Conservation (phyloP, 2,888 invertebrate genomes). For the Cephus sareptanus region DNA sequence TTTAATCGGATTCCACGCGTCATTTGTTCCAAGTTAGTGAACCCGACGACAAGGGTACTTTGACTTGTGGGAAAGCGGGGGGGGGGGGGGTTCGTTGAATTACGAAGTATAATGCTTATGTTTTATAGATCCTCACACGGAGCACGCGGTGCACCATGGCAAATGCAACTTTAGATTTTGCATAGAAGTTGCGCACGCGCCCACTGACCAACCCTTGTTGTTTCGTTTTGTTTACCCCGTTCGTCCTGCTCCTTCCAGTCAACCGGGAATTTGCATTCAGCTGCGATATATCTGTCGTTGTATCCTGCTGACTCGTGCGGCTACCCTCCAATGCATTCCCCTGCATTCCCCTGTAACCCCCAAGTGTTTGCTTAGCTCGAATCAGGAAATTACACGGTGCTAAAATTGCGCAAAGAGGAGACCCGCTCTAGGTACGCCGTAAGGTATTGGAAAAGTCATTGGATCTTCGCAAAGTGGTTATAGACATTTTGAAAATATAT, state of each 20-base stretch:
- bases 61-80: slow-evolving; percentile 13
- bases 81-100: slow-evolving; percentile 29
- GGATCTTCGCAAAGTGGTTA: not conserved
- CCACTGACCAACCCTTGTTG: slow-evolving; percentile 17
- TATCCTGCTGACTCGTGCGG: not conserved
- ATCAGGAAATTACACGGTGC: not conserved
- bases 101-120: slow-evolving; percentile 56
- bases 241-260: slow-evolving; percentile 10
- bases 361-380: not conserved
- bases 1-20: slow-evolving; percentile 35
- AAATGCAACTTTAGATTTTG: slow-evolving; percentile 18
- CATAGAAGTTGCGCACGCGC: slow-evolving; percentile 17
- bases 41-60: not conserved
- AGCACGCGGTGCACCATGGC: slow-evolving; percentile 8
- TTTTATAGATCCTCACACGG: slow-evolving; percentile 43
- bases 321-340: not conserved
- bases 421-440: not conserved
- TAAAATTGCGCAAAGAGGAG: not conserved
- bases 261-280: slow-evolving; percentile 14
- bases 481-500: not conserved
- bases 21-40: slow-evolving; percentile 38
- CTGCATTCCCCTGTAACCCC: not conserved
- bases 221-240: slow-evolving; percentile 13
- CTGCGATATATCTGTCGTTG: not conserved
- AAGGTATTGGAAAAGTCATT: not conserved